A percentile compares a stretch with the other conserved stretches of the same genome.
These are phyloP conservation scores for Megaceryle maxima DNA, from an alignment of 2,113 vertebrate species.

Conservation along the genomic window DNA sequence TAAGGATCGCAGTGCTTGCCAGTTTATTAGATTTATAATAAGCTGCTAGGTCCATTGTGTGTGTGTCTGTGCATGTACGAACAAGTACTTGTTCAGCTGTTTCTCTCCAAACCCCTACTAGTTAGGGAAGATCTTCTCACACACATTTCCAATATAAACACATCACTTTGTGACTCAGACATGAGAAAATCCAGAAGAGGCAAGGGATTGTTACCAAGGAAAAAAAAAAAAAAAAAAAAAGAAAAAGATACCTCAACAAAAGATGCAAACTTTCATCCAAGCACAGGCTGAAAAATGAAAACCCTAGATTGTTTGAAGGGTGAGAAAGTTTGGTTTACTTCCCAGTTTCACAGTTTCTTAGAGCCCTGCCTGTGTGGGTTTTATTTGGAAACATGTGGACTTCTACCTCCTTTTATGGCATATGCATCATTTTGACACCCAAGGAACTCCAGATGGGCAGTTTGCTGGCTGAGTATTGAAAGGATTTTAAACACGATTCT, in stretches of 20 bases:
- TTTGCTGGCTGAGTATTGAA: not conserved
- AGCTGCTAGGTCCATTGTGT: conserved; percentile 13
- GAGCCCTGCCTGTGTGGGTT: not conserved
- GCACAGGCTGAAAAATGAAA: not conserved
- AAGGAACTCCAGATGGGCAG: not conserved
- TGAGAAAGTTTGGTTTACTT: not conserved
- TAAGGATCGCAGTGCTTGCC: conserved; percentile 43
- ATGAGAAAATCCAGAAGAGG: conserved; percentile 11
- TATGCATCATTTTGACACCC: not conserved
- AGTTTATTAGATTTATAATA: conserved; percentile 69
- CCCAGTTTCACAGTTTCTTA: not conserved
- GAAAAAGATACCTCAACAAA: not conserved
- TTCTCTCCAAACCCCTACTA: not conserved
- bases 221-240: not conserved
- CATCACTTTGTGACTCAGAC: not conserved
- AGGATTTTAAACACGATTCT: not conserved
- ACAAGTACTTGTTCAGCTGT: not conserved
- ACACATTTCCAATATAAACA: conserved; percentile 13
- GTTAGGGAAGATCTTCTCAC: not conserved
- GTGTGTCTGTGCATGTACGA: not conserved
- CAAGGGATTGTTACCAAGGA: not conserved
- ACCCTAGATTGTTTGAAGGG: not conserved
- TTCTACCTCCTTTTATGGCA: not conserved
- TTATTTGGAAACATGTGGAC: not conserved
- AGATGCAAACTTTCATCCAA: not conserved